Evolutionary conservation across 2,113 vertebrate genomes (phyloP), one percentile per base, ranked within the genome.

Genomic region (Crotalus horridus): DNA sequence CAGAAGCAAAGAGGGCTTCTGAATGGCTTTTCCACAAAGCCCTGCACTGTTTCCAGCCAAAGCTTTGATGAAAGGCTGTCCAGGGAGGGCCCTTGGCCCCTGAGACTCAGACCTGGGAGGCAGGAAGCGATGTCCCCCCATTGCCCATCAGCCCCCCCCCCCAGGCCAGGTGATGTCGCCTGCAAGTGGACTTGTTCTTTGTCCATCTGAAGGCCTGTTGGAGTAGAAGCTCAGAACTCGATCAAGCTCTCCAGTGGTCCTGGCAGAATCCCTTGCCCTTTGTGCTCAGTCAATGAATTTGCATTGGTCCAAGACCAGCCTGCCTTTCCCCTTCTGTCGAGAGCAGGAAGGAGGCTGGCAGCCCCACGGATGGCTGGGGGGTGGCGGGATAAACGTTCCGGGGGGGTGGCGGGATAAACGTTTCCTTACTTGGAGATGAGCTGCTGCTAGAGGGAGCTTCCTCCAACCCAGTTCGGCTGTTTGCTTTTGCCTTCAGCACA

Each of bases 401-500:
- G 39, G 39, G 39, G 39, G 39, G 2, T 39, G 39, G 39, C 39
- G 39, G 39, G 39, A 39, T 39, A 39, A 39, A 39, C 39, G 39
- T 91, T 90, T 69, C 94, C 90, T 74, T 89, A 85, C 93, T 90
- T 20, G 39, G 86, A 33, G 59, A n/a, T 8, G 24, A 21, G 39
- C n/a, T 48, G 13, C 88, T 61, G 39, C 55, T 24, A 90, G 85
- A 61, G 15, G 10, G 90, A 6, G 89, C 85, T 91, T 17, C 2
- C 0, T 89, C n/a, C 93, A 8, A 21, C 92, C 6, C 15, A 56
- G 3, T 89, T 58, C 11, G 5, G n/a, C 13, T 46, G 61, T 59
- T 88, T 43, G 33, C 64, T 91, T 95, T 6, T 51, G 89, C 95
- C 55, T 90, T 89, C 54, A 43, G 89, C 85, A 21, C 17, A 51